Evolutionary conservation across 1,140 invertebrate genomes (phyloP), one percentile per base, ranked within the genome.

Genomic region (Melipona quadrifasciata): DNA sequence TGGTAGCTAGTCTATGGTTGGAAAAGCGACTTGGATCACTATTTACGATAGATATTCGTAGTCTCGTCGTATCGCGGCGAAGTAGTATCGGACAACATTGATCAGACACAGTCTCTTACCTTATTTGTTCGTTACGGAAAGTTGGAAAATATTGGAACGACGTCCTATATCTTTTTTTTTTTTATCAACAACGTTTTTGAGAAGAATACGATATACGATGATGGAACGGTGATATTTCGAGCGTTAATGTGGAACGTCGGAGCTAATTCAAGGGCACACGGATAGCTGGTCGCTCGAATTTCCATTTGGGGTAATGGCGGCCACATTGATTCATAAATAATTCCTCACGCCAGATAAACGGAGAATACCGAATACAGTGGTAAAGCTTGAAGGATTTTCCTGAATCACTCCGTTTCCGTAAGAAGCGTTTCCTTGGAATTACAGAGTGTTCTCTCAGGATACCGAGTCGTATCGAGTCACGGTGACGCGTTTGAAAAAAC

Each of bases 241-340:
- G 58, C 0, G 10, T 19, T 55, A n/a, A 47, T 16, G 51, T 8
- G 14, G 16, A 8, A 31, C 31, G n/a, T 31, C n/a, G 24, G 34
- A 72, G 53, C 34, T 61, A 19, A 14, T 39, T 24, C 53, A 80
- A 80, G 79, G 79, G 27, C 39, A 53, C 2, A 10, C 5, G 17
- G 3, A 19, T 58, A 24, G 51, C 19, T 16, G 17, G 24, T 19
- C 55, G 17, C n/a, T n/a, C 4, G 51, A 77, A 81, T 85, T 81
- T 81, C 77, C 72, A 88, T 78, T 82, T 85, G 39, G 65, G 61
- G 53, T 55, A 85, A 78, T 74, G 72, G 78, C 65, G 57, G 47
- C 21, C 57, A 74, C 82, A 72, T 81, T 70, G 86, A 88, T 87
- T 87, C 78, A 85, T 88, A 88, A 87, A 51, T 85, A 87, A 88